Evolutionary conservation across 2,113 vertebrate species (phyloP).

Genomic region (Aegotheles bennettii): DNA sequence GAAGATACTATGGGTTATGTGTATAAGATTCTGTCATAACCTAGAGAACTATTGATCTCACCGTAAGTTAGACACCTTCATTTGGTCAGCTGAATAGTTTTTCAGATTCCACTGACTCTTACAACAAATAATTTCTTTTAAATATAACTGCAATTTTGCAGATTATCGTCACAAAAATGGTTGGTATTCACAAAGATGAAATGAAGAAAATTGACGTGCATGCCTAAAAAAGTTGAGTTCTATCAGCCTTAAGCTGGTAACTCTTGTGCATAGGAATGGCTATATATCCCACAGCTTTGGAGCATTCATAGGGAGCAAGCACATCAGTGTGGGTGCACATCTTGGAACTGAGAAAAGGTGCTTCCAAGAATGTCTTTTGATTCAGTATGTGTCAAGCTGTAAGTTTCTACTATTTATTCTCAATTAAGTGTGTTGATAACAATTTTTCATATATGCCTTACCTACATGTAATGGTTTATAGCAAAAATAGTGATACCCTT

Average conservation of each 20-base stretch:
- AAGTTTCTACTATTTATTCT: not conserved
- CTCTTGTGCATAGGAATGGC: not conserved
- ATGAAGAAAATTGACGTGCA: not conserved
- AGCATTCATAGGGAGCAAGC: not conserved
- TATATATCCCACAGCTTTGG: not conserved
- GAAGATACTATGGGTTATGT: not conserved
- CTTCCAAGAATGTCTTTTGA: not conserved
- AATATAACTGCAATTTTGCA: not conserved
- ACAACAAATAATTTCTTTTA: not conserved
- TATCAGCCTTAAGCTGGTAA: not conserved
- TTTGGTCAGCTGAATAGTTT: not conserved
- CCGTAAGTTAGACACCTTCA: not conserved
- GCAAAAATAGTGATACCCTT: not conserved
- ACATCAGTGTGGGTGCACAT: not conserved
- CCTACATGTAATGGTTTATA: not conserved
- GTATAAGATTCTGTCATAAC: not conserved
- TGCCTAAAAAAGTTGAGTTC: not conserved
- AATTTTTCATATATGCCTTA: not conserved
- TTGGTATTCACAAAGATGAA: not conserved
- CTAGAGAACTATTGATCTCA: not conserved
- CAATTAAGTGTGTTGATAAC: not conserved
- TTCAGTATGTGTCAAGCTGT: not conserved
- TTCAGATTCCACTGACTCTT: not conserved
- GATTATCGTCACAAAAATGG: not conserved
- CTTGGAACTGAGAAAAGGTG: not conserved